Percentiles rank a stretch among this genome's conserved stretches.
phyloP scores from a whole-genome alignment of 2,888 invertebrate species.

The Alentia gelatinosa region DNA sequence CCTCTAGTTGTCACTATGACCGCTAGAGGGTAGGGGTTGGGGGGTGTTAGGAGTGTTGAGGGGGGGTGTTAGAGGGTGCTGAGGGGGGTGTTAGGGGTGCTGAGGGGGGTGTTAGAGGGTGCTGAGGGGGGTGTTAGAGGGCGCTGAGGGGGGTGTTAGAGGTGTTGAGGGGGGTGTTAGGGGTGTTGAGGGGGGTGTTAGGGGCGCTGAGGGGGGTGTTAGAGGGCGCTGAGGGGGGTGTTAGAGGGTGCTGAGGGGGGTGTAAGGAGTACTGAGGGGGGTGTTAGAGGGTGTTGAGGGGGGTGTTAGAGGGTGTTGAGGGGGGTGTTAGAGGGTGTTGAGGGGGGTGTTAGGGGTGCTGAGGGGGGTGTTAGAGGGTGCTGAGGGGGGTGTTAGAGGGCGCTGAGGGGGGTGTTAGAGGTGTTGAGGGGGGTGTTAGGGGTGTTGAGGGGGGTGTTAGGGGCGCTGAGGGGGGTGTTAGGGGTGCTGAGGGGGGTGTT shows the following conservation, averaged over 20 bases:
- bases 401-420: too few relatives aligned
- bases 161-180: too few relatives aligned
- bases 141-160: not conserved
- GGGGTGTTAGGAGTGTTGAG: not conserved
- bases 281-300: not conserved
- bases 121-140: not conserved
- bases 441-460: too few relatives aligned
- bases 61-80: not conserved
- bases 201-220: not conserved
- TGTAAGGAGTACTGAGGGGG: not conserved
- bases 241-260: not conserved
- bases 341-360: too few relatives aligned
- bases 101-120: not conserved
- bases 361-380: too few relatives aligned
- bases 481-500: not conserved
- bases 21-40: not conserved
- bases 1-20: too few relatives aligned
- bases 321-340: not conserved
- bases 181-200: not conserved
- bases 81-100: not conserved
- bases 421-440: too few relatives aligned
- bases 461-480: not conserved
- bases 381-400: too few relatives aligned
- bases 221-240: not conserved
- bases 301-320: not conserved